Evolutionary conservation across 1,140 invertebrate species (phyloP), one percentile per base, ranked within the genome.

Genomic region (Seison nebaliae): DNA sequence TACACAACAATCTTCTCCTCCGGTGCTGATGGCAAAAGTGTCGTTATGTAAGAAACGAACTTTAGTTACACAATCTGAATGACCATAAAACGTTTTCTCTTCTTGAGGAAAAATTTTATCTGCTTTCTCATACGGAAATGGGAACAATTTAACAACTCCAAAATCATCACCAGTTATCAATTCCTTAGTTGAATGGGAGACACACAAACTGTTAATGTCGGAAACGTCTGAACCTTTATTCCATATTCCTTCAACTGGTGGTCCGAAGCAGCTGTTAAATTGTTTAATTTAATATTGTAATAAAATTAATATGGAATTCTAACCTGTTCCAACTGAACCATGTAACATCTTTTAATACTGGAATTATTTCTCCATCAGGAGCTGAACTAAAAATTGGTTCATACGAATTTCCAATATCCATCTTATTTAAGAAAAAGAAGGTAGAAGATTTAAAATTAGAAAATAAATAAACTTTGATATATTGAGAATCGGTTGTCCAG

Each of bases 161-260:
- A 47, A 55, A 37, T 60, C 57, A 48, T 60, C 57, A 11, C 57
- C 57, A 14, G 55, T 59, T 8, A 48, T 55, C 4, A 60, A 34
- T n/a, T 49, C 49, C 35, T 48, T 57, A 7, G 51, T 49, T n/a
- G 44, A 39, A 36, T 51, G 49, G 28, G 55, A 51, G 5, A 56
- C 45, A 36, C 55, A 49, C 7, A 51, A 46, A 44, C 54, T 56
- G 44, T 60, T 60, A 2, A 60, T 48, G 38, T 57, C 54, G 12
- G 45, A 51, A 21, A 53, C 51, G 26, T 38, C 33, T 1, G 52
- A 45, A 36, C 51, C 44, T 23, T 48, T 46, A 1, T 55, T 55
- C 58, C 58, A 60, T 32, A 59, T 56, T 21, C 58, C 58, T 11
- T 55, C 33, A 2, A 60, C 54, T 33, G 59, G 55, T 15, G 47